Evolutionary conservation across 2,113 vertebrate genomes (phyloP).

Genomic region (Dascyllus trimaculatus): DNA sequence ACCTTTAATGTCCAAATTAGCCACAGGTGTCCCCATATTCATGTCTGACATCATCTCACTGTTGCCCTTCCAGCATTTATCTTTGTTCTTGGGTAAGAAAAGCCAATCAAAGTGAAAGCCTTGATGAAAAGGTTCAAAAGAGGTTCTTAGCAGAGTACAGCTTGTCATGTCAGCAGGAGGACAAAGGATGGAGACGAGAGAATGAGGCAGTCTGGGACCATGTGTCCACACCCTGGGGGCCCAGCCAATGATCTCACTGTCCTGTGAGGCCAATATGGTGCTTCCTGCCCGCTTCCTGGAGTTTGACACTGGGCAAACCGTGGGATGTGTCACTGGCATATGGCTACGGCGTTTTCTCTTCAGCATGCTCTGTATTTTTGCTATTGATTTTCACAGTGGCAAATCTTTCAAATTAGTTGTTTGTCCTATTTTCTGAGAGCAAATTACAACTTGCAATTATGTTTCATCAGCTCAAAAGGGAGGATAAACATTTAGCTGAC

Average conservation of each 20-base stretch:
- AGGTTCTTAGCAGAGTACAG: conserved; percentile 45
- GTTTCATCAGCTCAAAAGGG: conserved; percentile 67
- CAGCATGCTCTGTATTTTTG: conserved; percentile 41
- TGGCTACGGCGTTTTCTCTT: conserved; percentile 55
- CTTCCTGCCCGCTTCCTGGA: conserved; percentile 68
- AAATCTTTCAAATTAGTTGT: conserved; percentile 37
- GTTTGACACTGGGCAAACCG: conserved; percentile 40
- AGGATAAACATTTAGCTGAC: conserved; percentile 29
- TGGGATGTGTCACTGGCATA: conserved; percentile 59
- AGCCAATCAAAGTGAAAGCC: conserved; percentile 30
- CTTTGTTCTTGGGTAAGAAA: conserved; percentile 19
- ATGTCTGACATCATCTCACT: conserved; percentile 7
- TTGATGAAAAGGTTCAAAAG: conserved; percentile 48
- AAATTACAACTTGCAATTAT: conserved; percentile 58
- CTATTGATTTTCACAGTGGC: conserved; percentile 38
- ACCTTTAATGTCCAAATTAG: conserved; percentile 1
- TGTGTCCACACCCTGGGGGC: conserved; percentile 76
- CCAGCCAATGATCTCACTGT: conserved; percentile 66
- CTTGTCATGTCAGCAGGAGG: conserved; percentile 57
- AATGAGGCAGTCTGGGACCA: conserved; percentile 65
- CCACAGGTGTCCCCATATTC: conserved; percentile 12
- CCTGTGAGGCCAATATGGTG: conserved; percentile 73
- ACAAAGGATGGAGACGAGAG: conserved; percentile 56
- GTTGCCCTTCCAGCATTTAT: conserved; percentile 10
- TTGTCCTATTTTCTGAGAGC: conserved; percentile 34